Percentiles rank a stretch among this genome's conserved stretches.
Conservation (phyloP, 2,113 vertebrate genomes). For the Capreolus pygargus region DNA sequence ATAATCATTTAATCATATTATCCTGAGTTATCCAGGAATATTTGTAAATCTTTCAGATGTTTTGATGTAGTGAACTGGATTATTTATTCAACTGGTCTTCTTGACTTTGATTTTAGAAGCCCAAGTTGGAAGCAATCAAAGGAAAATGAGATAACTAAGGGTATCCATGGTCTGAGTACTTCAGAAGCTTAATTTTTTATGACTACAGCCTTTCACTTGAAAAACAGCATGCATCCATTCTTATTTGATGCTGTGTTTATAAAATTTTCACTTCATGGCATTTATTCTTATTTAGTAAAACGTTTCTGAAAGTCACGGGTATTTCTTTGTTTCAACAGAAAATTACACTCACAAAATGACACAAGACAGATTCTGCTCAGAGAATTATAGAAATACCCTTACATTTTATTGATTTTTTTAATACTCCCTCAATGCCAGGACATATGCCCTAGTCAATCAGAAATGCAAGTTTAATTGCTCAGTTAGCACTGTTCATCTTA, state of each 20-base stretch:
- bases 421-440: neutral
- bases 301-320: neutral
- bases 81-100: neutral
- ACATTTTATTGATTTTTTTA: conserved; percentile 2
- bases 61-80: neutral
- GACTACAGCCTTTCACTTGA: neutral
- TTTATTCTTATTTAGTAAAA: neutral
- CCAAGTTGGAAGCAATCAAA: neutral
- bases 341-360: conserved; percentile 7
- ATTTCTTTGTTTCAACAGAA: conserved; percentile 4
- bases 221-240: neutral
- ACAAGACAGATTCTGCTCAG: neutral
- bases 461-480: neutral
- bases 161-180: neutral
- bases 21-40: neutral
- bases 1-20: neutral
- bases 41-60: neutral
- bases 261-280: neutral
- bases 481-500: neutral
- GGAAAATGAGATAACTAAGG: neutral
- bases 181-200: neutral
- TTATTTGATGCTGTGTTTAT: neutral
- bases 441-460: neutral
- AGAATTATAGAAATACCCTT: neutral
- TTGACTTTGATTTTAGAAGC: neutral